phyloP scores from a whole-genome alignment of 1,140 invertebrate genomes.

The Lysiphlebus fabarum region DNA sequence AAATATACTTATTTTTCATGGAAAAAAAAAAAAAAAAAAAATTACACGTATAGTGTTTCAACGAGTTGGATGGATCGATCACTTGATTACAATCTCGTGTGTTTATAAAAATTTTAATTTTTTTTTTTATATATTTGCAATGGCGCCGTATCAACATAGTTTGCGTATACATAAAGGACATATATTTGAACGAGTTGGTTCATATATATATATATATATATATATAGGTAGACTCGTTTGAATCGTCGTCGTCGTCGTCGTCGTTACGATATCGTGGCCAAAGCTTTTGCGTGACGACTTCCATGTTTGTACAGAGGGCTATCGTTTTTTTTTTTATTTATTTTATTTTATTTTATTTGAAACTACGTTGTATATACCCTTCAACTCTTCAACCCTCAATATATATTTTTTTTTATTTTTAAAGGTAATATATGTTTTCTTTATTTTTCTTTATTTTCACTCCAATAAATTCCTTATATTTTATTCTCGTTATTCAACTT shows the following conservation, averaged over 20 bases:
- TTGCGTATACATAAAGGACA: too few species aligned
- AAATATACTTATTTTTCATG: too few species aligned
- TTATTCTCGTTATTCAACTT: neutral
- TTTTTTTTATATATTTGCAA: too few species aligned
- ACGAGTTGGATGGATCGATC: too few species aligned
- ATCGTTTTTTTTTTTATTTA: conserved; percentile 24
- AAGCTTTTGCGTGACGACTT: conserved; percentile 50
- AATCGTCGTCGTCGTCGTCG: conserved; percentile 8
- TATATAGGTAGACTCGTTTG: neutral
- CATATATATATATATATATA: too few species aligned
- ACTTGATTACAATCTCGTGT: too few species aligned
- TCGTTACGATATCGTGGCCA: conserved; percentile 40
- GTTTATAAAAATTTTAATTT: too few species aligned
- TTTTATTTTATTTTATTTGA: conserved; percentile 28
- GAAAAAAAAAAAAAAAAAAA: too few species aligned
- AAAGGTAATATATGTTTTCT: neutral
- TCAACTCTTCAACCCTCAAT: conserved; percentile 9
- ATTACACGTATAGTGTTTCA: too few species aligned
- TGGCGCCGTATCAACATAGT: too few species aligned
- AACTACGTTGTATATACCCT: too few species aligned
- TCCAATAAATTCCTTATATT: neutral
- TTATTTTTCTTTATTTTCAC: neutral
- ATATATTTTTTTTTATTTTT: conserved; percentile 13
- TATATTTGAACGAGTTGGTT: too few species aligned
- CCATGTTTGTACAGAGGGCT: conserved; percentile 48